Base-by-base conservation (phyloP, 2,113 vertebrate genomes). In the Microtus richardsoni region DNA sequence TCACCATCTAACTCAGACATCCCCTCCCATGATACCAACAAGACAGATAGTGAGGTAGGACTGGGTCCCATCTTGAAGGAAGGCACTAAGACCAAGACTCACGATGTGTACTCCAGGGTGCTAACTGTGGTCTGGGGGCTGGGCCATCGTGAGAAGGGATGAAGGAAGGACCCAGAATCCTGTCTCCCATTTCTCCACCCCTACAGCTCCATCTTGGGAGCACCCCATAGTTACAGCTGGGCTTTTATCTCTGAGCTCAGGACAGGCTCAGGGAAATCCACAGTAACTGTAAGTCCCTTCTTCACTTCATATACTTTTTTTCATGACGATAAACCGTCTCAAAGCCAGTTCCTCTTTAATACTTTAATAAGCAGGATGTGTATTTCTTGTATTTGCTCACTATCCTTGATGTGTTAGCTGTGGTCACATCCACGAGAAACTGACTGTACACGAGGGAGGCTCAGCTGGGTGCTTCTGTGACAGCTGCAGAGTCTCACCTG, bases 321-420 rank as follows among this genome's bases (percentile, higher is more conserved):
- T 52, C 49, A 13, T 54, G 33, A n/a, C 10, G 62, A 47, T 73
- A 75, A 89, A 41, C 89, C 3, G 60, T 94, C 71, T 91, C 87
- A 83, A 96, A 75, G 74, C 66, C 58, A 28, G 73, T 70, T 84
- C 83, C 84, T 89, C 64, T 91, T 62, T 95, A 75, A 91, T 47
- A 86, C 64, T 89, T 68, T 95, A 79, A 86, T 47, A 83, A 94
- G 33, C 30, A 21, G 83, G 86, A 83, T 44, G 44, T 60, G 0
- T 47, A 39, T 82, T 78, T 58, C 85, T 85, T 60, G 84, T 14
- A 82, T 90, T 44, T 90, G 60, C 49, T 95, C 41, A 39, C 39
- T 66, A 41, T 54, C 16, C 77, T 95, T 77, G 77, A 13, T 41
- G 13, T 86, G 73, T 64, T 58, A 95, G 83, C 49, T 73, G 44